Evolutionary conservation across 92 coral and sea anemone genomes (phyloP).

Genomic region (Porites rus): DNA sequence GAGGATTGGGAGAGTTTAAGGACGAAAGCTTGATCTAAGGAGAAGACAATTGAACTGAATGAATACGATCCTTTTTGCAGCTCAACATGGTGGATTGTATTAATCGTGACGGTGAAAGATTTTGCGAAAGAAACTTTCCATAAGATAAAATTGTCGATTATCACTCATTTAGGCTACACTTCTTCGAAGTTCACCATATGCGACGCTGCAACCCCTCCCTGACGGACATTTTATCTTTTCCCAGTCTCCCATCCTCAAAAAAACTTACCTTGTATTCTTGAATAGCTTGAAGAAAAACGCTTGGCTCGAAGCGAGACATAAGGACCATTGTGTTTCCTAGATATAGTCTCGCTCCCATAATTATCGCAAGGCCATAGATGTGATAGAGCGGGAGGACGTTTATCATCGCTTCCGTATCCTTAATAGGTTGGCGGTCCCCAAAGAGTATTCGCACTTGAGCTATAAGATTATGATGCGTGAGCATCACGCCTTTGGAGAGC

Average conservation of each 20-base stretch:
- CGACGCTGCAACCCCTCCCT: neutral
- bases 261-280: slow-evolving; percentile 76
- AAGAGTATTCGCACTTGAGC: slow-evolving; percentile 1
- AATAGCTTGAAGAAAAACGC: slow-evolving; percentile 65
- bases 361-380: slow-evolving; percentile 58
- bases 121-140: too few species aligned
- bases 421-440: neutral
- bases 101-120: too few species aligned
- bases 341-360: slow-evolving; percentile 40
- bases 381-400: slow-evolving; percentile 83
- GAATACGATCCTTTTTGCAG: too few species aligned
- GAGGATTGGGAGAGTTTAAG: too few species aligned
- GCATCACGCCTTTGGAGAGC: slow-evolving; percentile 86
- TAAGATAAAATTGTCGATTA: too few species aligned
- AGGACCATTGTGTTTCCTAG: slow-evolving; percentile 56
- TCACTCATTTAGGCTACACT: too few species aligned
- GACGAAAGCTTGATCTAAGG: too few species aligned
- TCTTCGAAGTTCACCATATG: neutral
- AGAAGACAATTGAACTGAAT: too few species aligned
- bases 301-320: slow-evolving; percentile 72
- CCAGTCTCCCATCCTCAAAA: too few species aligned
- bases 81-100: too few species aligned
- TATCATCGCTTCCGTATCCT: slow-evolving; percentile 30
- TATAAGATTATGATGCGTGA: slow-evolving; percentile 79
- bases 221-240: neutral